Base-by-base conservation (phyloP, 2,888 invertebrate genomes). In the Sinelater perroti region DNA sequence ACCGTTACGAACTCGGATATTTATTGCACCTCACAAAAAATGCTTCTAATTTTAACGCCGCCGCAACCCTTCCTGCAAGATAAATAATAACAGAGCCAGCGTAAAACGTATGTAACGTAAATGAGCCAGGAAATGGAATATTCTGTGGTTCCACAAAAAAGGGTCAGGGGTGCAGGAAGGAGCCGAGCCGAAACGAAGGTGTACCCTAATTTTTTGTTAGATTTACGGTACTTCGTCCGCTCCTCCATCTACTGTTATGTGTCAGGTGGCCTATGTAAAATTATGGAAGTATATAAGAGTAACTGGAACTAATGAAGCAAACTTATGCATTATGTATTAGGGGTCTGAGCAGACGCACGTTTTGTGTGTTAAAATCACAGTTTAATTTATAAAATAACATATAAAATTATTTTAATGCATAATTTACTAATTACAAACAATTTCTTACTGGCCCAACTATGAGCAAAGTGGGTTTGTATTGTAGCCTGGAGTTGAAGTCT, bases 251-350 rank as follows among this genome's bases (percentile, higher is more conserved):
- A 61, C 60, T 36, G 61, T 62, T 62, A 62, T 33, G 33, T 57
- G 66, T 63, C 66, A 66, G 66, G 64, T 66, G 66, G 66, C 49
- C 47, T 54, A 55, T 61, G 62, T 54, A 47, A 47, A 60, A 59
- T 49, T 55, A 49, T 52, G 53, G 30, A 46, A 50, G 53, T 40
- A 50, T 54, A 21, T 38, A 38, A 40, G 24, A 24, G 24, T 40
- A 40, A 58, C 61, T 61, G 62, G 61, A 64, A 62, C 64, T 64
- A 64, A 64, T 62, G 56, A 51, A 61, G 35, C 42, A 47, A 50
- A 31, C 40, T 46, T 28, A 46, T 49, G 50, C 24, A 46, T 60
- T 65, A 63, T 65, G 63, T 61, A 62, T 61, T 45, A 45, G 24
- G 24, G 40, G 26, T 7, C 14, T n/a, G n/a, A n/a, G n/a, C n/a